Percentiles rank a stretch among this genome's conserved stretches.
These are phyloP conservation scores for Hoplodrina blanda DNA, from an alignment of 2,888 invertebrate species.

Conservation along the genomic window DNA sequence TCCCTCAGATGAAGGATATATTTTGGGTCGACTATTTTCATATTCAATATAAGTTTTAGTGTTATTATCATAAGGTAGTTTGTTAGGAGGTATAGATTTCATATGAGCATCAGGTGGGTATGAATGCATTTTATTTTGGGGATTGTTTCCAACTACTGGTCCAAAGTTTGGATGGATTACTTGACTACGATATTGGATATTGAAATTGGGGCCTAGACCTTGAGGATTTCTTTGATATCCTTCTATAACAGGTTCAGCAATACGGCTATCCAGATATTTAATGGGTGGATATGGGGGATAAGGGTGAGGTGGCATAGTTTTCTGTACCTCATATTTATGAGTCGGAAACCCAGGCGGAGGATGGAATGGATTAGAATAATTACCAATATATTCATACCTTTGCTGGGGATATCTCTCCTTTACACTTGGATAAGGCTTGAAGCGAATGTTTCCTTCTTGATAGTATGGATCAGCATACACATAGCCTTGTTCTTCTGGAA, in stretches of 20 bases:
- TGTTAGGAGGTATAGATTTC: slow-evolving; percentile 77
- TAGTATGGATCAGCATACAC: slow-evolving; percentile 81
- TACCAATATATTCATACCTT: slow-evolving; percentile 87
- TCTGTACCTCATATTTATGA: slow-evolving; percentile 84
- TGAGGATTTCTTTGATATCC: slow-evolving; percentile 83
- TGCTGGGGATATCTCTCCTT: slow-evolving; percentile 84
- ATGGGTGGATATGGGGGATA: slow-evolving; percentile 81
- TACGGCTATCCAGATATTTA: slow-evolving; percentile 83
- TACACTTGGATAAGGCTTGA: slow-evolving; percentile 83
- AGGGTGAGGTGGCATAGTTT: slow-evolving; percentile 77
- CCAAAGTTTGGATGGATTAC: slow-evolving; percentile 81
- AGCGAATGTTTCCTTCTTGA: slow-evolving; percentile 82
- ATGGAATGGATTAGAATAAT: slow-evolving; percentile 83
- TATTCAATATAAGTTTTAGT: slow-evolving; percentile 81
- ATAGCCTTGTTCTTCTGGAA: slow-evolving; percentile 80
- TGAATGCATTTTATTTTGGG: slow-evolving; percentile 81
- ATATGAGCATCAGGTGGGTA: slow-evolving; percentile 76
- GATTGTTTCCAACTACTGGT: slow-evolving; percentile 75
- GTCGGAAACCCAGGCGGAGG: slow-evolving; percentile 77
- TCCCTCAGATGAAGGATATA: slow-evolving; percentile 76
- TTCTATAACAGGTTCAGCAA: slow-evolving; percentile 80
- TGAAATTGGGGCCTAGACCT: slow-evolving; percentile 69
- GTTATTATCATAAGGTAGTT: slow-evolving; percentile 80
- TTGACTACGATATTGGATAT: slow-evolving; percentile 80
- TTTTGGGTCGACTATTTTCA: slow-evolving; percentile 78